Evolutionary conservation across 64 coral and sea anemone genomes (phyloP), one percentile per base, ranked within the genome.

Genomic region (Stichodactyla mertensii): DNA sequence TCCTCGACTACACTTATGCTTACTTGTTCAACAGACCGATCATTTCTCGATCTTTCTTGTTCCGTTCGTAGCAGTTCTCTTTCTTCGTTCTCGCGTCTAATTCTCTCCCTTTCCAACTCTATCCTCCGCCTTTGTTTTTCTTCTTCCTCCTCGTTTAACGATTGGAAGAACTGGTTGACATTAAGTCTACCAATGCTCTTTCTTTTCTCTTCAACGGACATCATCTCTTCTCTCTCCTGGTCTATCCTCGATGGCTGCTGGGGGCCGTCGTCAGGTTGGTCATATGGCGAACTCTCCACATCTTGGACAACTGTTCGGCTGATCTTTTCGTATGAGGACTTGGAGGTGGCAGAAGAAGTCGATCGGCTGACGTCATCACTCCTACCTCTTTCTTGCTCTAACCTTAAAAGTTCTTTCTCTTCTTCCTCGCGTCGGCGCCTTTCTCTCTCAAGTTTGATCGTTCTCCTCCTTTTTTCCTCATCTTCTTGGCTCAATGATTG

Each of bases 1-100:
- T 74, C 69, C 69, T 74, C 22, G 69, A 74, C 69, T 4, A 74
- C 69, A 31, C 23, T 74, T 9, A 10, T 9, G 69, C 16, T 74
- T 7, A 74, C 26, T 31, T 74, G 69, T 31, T 74, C 64, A n/a
- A 69, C n/a, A 58, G 8, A 58, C 19, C n/a, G 64, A 26, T 22
- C 64, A n/a, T 20, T 69, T 69, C 79, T 81, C 51, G 20, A 81
- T 52, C 79, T 81, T 81, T 81, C 79, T 79, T 79, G 77, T 45
- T 79, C 77, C 28, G 4, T 36, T 79, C 11, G 4, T 23, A 79
- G 22, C 24, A 79, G 28, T 51, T 79, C 77, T 52, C 77, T 79
- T 52, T 79, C 77, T 79, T 79, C 28, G 18, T 79, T 79, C 22
- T 79, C 77, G 15, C 77, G 27, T 51, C 45, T 27, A 79, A 79